Evolutionary conservation across 2,888 invertebrate species (phyloP), one percentile per base, ranked within the genome.

Genomic region (Laspeyria flexula): DNA sequence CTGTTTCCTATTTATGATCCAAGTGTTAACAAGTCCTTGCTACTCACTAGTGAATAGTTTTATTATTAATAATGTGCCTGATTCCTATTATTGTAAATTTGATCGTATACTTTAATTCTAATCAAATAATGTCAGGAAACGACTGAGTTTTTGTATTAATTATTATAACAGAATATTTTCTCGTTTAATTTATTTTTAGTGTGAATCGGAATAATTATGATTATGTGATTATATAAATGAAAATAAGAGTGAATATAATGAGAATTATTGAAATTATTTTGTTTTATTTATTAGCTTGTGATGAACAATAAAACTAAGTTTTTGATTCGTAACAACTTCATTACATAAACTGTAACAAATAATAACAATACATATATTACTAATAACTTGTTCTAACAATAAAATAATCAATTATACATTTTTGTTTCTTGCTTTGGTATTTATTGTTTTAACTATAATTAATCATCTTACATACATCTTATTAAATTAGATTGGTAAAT

Each of bases 111-210:
- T 85, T 83, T 87, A 86, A 84, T 86, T 86, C 77, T 89, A 86
- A 90, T 88, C 86, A 85, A 90, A 86, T 87, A 82, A 80, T 84
- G 88, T 91, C 92, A 85, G 83, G 86, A 87, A 88, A 84, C 84
- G 92, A 91, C 92, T 91, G 92, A 90, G 83, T 88, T 85, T 85
- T 87, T 90, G 85, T 91, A 88, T 90, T 88, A 90, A 90, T 88
- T 88, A 90, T 88, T 88, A 88, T 91, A 88, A 84, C 90, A 89
- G 85, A 83, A 86, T 89, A 86, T 90, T 88, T 82, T 86, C 71
- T 86, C 80, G 79, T 84, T 88, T 88, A 88, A 90, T 90, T 92
- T 91, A 88, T 89, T 86, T 87, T 91, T 89, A 89, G 92, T 85
- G 89, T 90, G 90, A 89, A 90, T 90, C 89, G 78, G 83, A 81